phyloP scores from a whole-genome alignment of 2,888 invertebrate genomes.

The Bugula neritina region DNA sequence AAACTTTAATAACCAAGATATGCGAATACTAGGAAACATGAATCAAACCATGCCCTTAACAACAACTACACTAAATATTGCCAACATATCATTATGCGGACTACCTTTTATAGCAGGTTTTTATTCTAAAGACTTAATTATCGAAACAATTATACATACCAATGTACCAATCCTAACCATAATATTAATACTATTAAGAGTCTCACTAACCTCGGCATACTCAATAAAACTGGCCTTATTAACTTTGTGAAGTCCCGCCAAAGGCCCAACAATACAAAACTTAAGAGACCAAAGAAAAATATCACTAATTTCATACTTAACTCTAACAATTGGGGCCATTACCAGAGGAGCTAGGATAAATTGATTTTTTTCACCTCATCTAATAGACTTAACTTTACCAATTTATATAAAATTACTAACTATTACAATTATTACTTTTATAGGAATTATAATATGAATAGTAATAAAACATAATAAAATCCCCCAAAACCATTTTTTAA shows the following conservation, averaged over 20 bases:
- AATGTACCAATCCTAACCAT: constrained; percentile 28
- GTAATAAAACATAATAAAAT: background rate
- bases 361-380: constrained; percentile 29
- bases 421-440: constrained; percentile 28
- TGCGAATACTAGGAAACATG: constrained; percentile 55
- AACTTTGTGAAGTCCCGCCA: constrained; percentile 28
- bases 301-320: constrained; percentile 29
- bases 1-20: constrained; percentile 63
- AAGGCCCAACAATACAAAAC: constrained; percentile 21
- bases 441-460: constrained; percentile 22
- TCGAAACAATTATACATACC: constrained; percentile 33
- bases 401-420: constrained; percentile 29
- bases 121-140: constrained; percentile 43
- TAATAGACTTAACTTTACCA: constrained; percentile 26
- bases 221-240: constrained; percentile 31
- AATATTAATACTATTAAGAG: constrained; percentile 30
- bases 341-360: constrained; percentile 29
- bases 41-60: constrained; percentile 36
- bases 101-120: constrained; percentile 42
- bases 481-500: constrained; percentile 13
- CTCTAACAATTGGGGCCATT: constrained; percentile 30
- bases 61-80: constrained; percentile 32
- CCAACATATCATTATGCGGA: constrained; percentile 36
- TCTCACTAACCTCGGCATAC: constrained; percentile 32
- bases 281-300: constrained; percentile 26